Conservation (phyloP, 53 echinoderm and acorn worm genomes). For the Paelopatides confundens region DNA sequence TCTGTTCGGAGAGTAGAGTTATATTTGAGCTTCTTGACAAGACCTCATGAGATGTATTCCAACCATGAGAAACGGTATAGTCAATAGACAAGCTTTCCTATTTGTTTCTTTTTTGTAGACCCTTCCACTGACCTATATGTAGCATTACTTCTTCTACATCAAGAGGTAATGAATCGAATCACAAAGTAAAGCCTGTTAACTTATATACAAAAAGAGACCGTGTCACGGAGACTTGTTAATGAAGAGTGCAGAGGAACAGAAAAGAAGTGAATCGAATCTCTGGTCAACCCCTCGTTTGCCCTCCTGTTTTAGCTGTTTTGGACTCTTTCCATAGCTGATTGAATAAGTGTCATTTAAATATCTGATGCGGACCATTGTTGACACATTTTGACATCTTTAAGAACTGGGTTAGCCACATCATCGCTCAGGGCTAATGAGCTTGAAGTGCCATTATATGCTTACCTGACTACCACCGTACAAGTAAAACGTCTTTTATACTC, state of each 20-base stretch:
- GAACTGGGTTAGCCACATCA: background rate
- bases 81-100: background rate
- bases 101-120: background rate
- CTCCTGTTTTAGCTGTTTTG: background rate
- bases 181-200: background rate
- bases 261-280: background rate
- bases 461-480: too few species aligned
- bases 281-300: background rate
- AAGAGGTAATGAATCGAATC: background rate
- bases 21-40: background rate
- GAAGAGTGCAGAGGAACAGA: background rate
- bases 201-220: background rate
- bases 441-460: too few species aligned
- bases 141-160: background rate
- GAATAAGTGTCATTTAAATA: background rate
- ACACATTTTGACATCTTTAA: background rate
- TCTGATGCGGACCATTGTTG: background rate
- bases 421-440: too few species aligned
- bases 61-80: background rate
- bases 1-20: background rate
- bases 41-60: background rate
- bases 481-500: too few species aligned
- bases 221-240: constrained; percentile 23
- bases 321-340: background rate
- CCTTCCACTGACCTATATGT: constrained; percentile 20